These are phyloP conservation scores for Rhabdophis nuchalis DNA, from an alignment of 2,797 vertebrate genomes.

Conservation along the genomic window DNA sequence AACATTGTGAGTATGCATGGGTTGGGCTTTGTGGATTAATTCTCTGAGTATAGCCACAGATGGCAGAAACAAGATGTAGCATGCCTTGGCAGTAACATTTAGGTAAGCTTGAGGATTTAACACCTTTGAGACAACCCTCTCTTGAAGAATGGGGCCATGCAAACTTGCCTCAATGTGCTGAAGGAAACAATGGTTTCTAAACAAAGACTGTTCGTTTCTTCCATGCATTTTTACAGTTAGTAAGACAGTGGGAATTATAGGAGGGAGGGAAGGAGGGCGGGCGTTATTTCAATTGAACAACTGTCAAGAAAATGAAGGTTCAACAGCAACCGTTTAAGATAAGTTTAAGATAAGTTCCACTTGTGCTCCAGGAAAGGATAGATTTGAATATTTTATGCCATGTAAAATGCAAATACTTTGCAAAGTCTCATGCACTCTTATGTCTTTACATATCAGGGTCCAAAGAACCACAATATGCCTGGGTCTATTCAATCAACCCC, in stretches of 20 bases:
- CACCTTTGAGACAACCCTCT: constrained; percentile 39
- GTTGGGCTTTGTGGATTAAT: constrained; percentile 27
- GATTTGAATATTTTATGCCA: neutral
- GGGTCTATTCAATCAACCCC: neutral
- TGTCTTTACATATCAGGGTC: neutral
- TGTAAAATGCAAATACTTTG: neutral
- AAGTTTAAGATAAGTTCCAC: neutral
- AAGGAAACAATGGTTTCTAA: neutral
- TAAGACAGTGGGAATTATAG: neutral
- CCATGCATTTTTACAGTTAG: constrained; percentile 4
- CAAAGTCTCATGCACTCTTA: neutral
- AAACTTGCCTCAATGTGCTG: constrained; percentile 44
- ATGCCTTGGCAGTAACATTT: constrained; percentile 43
- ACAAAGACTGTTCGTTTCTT: constrained; percentile 41
- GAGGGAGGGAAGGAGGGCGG: neutral
- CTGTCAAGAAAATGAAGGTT: neutral
- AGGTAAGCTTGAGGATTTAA: constrained; percentile 44
- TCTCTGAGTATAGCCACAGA: constrained; percentile 36
- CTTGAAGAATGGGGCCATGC: constrained; percentile 46
- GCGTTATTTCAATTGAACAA: neutral
- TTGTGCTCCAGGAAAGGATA: neutral
- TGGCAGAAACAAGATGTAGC: constrained; percentile 48
- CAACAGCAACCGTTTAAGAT: neutral
- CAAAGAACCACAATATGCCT: neutral
- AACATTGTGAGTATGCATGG: neutral